These are phyloP conservation scores for Netelia inedita DNA, from an alignment of 2,888 invertebrate species.

Conservation along the genomic window DNA sequence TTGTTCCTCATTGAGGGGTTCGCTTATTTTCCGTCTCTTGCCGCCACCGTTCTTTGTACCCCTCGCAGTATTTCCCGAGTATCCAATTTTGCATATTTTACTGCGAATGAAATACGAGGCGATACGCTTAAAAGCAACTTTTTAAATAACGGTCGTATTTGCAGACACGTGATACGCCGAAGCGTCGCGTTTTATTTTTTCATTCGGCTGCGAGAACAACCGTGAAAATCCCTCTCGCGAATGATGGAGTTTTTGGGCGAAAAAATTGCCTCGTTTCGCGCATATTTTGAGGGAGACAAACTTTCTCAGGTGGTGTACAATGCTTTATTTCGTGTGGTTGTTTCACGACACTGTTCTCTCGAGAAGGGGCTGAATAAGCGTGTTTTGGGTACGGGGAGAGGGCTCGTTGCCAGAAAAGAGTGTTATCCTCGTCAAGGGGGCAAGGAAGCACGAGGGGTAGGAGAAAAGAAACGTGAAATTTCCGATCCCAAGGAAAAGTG, in stretches of 20 bases:
- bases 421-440: neutral
- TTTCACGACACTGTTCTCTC: neutral
- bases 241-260: slow-evolving; percentile 18
- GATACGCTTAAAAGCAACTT: neutral
- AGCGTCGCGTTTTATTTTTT: neutral
- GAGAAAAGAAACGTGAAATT: slow-evolving; percentile 18
- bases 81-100: neutral
- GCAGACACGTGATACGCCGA: neutral
- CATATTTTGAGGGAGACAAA: slow-evolving; percentile 17
- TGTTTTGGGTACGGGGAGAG: slow-evolving; percentile 24
- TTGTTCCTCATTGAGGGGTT: neutral
- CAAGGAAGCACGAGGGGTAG: slow-evolving; percentile 7
- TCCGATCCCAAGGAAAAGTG: slow-evolving; percentile 28
- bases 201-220: neutral
- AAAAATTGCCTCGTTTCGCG: slow-evolving; percentile 28
- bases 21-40: neutral
- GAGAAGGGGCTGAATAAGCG: slow-evolving; percentile 39
- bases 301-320: slow-evolving; percentile 55
- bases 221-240: slow-evolving; percentile 8
- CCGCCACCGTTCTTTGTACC: neutral
- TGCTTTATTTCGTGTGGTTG: slow-evolving; percentile 55
- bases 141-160: neutral
- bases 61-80: neutral
- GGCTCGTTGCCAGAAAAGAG: slow-evolving; percentile 58
- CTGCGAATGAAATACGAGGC: neutral